phyloP scores from a whole-genome alignment of 2,888 invertebrate species.

The Phengaris arion region DNA sequence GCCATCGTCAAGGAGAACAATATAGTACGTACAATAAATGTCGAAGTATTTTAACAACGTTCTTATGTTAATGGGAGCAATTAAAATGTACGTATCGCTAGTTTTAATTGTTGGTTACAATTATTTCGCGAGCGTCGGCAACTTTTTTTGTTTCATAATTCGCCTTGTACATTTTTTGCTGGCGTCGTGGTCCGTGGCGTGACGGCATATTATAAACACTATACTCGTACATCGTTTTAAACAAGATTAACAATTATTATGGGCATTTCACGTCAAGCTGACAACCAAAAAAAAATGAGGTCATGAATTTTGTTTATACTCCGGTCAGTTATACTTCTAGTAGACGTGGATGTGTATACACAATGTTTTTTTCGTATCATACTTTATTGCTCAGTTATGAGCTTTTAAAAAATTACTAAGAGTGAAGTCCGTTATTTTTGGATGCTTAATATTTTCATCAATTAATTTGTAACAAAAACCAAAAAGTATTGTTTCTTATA shows the following conservation, averaged over 20 bases:
- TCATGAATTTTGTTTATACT: too few species aligned
- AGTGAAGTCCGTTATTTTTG: too few species aligned
- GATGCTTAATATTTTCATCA: too few species aligned
- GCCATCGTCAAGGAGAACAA: constrained; percentile 6
- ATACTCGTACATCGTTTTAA: constrained; percentile 1
- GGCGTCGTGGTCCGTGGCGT: background rate
- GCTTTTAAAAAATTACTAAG: too few species aligned
- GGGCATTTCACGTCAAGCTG: too few species aligned
- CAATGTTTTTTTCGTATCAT: too few species aligned
- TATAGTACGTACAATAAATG: constrained; percentile 11
- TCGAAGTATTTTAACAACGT: constrained; percentile 8
- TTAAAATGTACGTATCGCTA: constrained; percentile 26
- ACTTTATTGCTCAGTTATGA: too few species aligned
- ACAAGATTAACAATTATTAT: background rate
- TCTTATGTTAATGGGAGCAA: constrained; percentile 20
- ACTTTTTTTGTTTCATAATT: constrained; percentile 24
- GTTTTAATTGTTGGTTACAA: constrained; percentile 22
- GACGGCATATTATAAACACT: constrained; percentile 1
- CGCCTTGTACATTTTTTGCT: constrained; percentile 27
- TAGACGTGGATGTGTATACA: too few species aligned
- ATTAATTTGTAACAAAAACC: too few species aligned
- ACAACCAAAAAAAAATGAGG: too few species aligned
- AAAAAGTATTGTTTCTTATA: too few species aligned
- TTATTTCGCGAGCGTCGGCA: constrained; percentile 27
- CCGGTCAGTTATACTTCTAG: too few species aligned